Evolutionary conservation across 2,888 invertebrate species (phyloP), one percentile per base, ranked within the genome.

Genomic region (Lomographa bimaculata): DNA sequence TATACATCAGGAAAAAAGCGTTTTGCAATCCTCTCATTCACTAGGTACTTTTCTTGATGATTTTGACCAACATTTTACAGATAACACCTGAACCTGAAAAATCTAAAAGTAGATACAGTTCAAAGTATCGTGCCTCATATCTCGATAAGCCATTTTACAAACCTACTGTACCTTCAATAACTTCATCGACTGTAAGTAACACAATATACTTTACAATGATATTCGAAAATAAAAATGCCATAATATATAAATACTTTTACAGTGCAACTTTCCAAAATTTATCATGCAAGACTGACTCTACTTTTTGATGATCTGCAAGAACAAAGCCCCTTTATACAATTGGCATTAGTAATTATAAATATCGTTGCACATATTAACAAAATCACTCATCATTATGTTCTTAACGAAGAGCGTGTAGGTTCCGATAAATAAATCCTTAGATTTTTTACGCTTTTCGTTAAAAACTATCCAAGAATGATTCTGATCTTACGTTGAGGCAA

Each of bases 151-250:
- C 92, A 29, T 89, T 87, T 64, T 93, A 93, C 74, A 89, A 91
- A 71, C 91, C 92, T 43, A 92, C 92, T 44, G 91, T 93, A 58
- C 92, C 92, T 27, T 83, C 90, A 44, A 79, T 91, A 39, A 91
- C 91, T 60, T 76, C 90, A 58, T 81, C 89, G 65, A 87, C 84
- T 76, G 87, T 90, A 81, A 89, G 90, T 83, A 79, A 66, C 57
- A 57, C 49, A 32, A 57, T 28, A 18, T 50, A 36, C 48, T 28
- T 16, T 7, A 34, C 27, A 26, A 40, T 34, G 28, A 19, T 8
- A n/a, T n/a, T n/a, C 24, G 42, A 43, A 41, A 38, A 25, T 20
- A 27, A 24, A 7, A 8, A 9, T 11, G 2, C n/a, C n/a, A n/a
- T n/a, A n/a, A 17, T 33, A 33, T 9, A 10, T n/a, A 20, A 14